phyloP scores from a whole-genome alignment of 2,797 vertebrate genomes.

The Helarctos malayanus region DNA sequence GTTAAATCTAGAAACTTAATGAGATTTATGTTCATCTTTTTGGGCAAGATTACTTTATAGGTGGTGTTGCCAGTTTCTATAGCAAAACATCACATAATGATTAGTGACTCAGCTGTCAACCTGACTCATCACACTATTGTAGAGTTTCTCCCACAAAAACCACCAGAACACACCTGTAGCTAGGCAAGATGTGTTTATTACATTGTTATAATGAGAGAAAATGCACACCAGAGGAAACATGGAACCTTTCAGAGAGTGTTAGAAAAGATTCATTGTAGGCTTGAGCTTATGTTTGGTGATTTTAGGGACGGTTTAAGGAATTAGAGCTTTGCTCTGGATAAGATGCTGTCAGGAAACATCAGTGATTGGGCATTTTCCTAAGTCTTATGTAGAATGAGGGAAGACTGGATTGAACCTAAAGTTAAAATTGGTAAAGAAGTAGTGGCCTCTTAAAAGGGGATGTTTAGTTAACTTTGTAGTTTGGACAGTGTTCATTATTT shows the following conservation, averaged over 20 bases:
- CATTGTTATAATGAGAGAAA: neutral
- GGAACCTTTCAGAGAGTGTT: neutral
- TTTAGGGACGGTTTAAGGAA: neutral
- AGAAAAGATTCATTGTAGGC: neutral
- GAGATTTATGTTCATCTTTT: neutral
- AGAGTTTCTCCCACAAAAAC: neutral
- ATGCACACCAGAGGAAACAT: neutral
- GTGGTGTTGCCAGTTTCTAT: neutral
- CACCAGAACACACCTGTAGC: neutral
- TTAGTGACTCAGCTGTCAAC: neutral
- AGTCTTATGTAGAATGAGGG: neutral
- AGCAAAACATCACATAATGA: neutral
- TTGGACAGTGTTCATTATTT: neutral
- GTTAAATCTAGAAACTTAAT: slow-evolving; percentile 19
- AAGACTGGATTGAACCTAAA: neutral
- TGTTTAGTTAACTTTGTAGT: neutral
- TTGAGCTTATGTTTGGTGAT: neutral
- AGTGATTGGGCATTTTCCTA: neutral
- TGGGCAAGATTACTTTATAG: neutral
- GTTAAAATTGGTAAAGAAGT: neutral
- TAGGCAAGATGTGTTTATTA: neutral
- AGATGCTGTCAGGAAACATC: neutral
- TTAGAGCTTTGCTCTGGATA: neutral
- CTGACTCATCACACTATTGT: too few relatives aligned
- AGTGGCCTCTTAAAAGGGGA: neutral